Conservation (phyloP, 2,888 invertebrate genomes). For the Apotomis turbidana region DNA sequence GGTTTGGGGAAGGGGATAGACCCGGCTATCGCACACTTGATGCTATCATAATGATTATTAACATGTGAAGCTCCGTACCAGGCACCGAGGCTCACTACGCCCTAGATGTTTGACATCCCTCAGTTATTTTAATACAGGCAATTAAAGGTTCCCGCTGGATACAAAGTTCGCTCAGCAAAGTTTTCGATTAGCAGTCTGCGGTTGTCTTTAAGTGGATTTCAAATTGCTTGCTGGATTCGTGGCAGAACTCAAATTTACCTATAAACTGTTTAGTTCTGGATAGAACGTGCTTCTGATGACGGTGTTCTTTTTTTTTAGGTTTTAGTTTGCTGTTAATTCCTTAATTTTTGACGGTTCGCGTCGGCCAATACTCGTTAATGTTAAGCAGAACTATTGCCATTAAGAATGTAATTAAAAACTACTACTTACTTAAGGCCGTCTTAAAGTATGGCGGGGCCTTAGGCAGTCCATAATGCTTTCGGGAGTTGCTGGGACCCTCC, state of each 20-base stretch:
- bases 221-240: conserved; percentile 77
- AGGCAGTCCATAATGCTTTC: too few species aligned
- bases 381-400: too few species aligned
- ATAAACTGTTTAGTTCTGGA: conserved; percentile 36
- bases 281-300: conserved; percentile 5
- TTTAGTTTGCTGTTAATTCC: neutral
- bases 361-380: neutral
- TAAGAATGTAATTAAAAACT: too few species aligned
- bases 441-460: too few species aligned
- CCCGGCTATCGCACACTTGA: conserved; percentile 80
- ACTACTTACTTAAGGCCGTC: too few species aligned
- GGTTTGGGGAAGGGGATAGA: conserved; percentile 60
- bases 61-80: conserved; percentile 80
- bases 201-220: conserved; percentile 81
- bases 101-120: conserved; percentile 82
- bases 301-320: conserved; percentile 11
- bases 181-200: conserved; percentile 80
- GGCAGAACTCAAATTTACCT: conserved; percentile 44
- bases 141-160: conserved; percentile 75
- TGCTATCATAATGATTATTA: conserved; percentile 84
- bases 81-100: conserved; percentile 70
- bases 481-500: too few species aligned
- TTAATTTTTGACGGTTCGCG: neutral
- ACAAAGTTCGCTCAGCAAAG: conserved; percentile 67
- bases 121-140: conserved; percentile 83